A percentile compares a stretch with the other conserved stretches of the same genome.
These are phyloP conservation scores for Oreocharis arfaki DNA, from an alignment of 2,113 vertebrate genomes.

Conservation along the genomic window DNA sequence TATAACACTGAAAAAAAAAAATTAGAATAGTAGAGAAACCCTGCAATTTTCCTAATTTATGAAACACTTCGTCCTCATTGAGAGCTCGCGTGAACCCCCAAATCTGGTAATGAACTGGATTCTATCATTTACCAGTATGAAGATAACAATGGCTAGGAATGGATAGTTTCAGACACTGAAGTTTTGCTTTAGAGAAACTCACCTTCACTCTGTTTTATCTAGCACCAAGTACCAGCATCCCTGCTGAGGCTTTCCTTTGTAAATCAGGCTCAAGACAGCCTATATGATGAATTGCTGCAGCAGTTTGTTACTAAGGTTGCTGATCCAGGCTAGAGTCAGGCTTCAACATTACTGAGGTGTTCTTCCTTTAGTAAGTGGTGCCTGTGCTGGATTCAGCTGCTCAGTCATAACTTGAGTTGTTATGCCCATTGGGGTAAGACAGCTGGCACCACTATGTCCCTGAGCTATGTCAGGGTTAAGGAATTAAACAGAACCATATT, in stretches of 20 bases:
- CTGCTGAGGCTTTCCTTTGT: background rate
- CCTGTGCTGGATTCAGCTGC: background rate
- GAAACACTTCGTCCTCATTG: background rate
- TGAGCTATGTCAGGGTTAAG: background rate
- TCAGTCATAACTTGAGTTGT: background rate
- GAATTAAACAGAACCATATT: background rate
- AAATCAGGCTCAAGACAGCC: background rate
- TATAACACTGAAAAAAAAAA: background rate
- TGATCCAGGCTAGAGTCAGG: background rate
- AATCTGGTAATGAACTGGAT: background rate
- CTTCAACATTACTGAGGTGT: background rate
- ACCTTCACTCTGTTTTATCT: background rate
- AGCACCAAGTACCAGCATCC: rapidly evolving
- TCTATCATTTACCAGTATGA: background rate
- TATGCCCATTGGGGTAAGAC: background rate
- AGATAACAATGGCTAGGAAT: background rate
- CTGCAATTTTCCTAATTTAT: background rate
- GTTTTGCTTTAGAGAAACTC: background rate
- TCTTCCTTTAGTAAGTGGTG: background rate
- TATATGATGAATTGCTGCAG: background rate
- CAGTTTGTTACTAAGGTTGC: background rate
- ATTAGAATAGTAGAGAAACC: rapidly evolving
- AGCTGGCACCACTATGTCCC: background rate
- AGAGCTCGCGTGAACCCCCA: background rate
- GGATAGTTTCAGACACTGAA: background rate